Percentiles rank a stretch among this genome's conserved stretches.
These are phyloP conservation scores for Agelaius phoeniceus DNA, from an alignment of 2,113 vertebrate species.

Conservation along the genomic window DNA sequence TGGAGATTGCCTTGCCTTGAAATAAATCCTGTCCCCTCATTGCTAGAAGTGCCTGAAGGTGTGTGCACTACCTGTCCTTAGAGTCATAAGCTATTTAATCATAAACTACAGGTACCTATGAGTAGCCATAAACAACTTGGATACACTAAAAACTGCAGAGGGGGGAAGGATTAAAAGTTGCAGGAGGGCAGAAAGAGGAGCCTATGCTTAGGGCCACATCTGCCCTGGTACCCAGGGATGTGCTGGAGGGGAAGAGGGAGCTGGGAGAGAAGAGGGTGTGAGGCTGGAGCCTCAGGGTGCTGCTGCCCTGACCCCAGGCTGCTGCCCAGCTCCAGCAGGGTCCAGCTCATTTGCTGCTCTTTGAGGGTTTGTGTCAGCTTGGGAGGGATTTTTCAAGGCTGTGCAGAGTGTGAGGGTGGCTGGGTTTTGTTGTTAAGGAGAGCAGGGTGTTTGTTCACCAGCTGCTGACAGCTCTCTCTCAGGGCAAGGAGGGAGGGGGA, in stretches of 20 bases:
- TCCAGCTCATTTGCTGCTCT: not conserved
- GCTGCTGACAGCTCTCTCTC: not conserved
- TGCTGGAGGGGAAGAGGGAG: not conserved
- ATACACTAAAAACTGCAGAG: not conserved
- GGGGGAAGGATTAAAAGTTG: not conserved
- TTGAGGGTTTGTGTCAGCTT: not conserved
- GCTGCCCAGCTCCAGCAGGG: not conserved
- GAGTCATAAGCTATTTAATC: not conserved
- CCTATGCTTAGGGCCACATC: rapidly evolving
- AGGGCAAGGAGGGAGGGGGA: not conserved
- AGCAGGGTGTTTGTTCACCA: not conserved
- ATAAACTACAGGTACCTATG: not conserved
- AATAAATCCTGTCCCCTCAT: not conserved
- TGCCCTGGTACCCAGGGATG: rapidly evolving
- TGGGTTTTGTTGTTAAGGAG: not conserved
- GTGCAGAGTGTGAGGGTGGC: not conserved
- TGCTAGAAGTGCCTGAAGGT: not conserved
- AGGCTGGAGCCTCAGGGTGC: rapidly evolving
- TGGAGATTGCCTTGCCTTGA: not conserved
- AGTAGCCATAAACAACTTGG: not conserved
- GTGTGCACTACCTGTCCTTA: not conserved
- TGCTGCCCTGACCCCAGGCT: not conserved
- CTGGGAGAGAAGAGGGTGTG: not conserved
- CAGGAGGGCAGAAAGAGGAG: not conserved
- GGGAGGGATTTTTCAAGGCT: not conserved